Evolutionary conservation across 2,888 invertebrate genomes (phyloP), one percentile per base, ranked within the genome.

Genomic region (Dicyrtoma fusca): DNA sequence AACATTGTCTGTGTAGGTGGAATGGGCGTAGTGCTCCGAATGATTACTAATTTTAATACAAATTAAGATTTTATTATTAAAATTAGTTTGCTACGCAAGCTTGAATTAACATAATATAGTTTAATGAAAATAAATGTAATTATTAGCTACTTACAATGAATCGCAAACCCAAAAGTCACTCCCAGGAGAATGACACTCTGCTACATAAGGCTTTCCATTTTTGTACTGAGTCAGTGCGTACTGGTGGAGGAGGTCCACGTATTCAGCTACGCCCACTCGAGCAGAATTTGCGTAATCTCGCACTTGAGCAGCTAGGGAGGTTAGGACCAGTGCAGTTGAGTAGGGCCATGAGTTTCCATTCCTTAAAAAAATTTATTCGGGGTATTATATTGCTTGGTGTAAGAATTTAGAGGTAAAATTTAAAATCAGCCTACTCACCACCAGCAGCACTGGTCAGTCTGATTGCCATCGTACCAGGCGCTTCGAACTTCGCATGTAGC

Each of bases 321-420:
- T 75, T 1, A 79, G 68, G 0, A 76, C 77, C 17, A 73, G 51
- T 1, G 76, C 74, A 1, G 79, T 78, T 26, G 77, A 77, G 45
- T 79, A 79, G 10, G 79, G 79, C 79, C 79, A 78, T 10, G 77
- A 77, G 51, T 79, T 79, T 23, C 79, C 79, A 64, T 79, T 79
- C 79, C 79, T 79, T 23, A 11, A 19, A 53, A n/a, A 44, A 44
- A 44, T 44, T 44, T 44, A 11, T 8, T 8, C 45, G 45, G 45
- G 45, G 45, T 44, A 11, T 44, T 44, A 11, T 44, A 13, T 11
- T 44, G 13, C 13, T 44, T 44, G 8, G 6, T 45, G 47, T 13
- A 19, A 25, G 34, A 66, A 13, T 44, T n/a, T 66, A 3, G 14
- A 17, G 23, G 17, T 51, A n/a, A 10, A 11, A 13, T 51, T 51